A percentile compares a stretch with the other conserved stretches of the same genome.
phyloP scores from a whole-genome alignment of 2,113 vertebrate genomes.

The Speoplatyrhinus poulsoni region DNA sequence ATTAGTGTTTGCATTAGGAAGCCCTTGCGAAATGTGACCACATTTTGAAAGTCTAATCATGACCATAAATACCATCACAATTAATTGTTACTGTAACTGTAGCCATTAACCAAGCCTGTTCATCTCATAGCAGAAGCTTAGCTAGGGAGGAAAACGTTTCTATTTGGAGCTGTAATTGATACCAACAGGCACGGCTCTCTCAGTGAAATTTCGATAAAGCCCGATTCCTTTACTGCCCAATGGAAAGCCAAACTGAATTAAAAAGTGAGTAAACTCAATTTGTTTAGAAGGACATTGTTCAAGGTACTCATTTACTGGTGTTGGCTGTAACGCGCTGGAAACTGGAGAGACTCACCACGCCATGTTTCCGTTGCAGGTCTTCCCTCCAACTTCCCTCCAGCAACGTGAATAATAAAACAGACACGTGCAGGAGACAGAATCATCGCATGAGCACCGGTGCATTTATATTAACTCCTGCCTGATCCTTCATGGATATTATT shows the following conservation, averaged over 20 bases:
- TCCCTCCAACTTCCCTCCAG: constrained; percentile 40
- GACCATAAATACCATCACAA: constrained; percentile 10
- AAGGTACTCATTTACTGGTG: constrained; percentile 52
- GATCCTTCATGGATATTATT: constrained; percentile 62
- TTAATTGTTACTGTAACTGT: constrained; percentile 33
- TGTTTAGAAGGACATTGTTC: constrained; percentile 51
- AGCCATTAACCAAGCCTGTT: constrained; percentile 18
- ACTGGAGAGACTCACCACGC: constrained; percentile 13
- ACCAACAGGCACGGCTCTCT: neutral
- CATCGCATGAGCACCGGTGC: constrained; percentile 35
- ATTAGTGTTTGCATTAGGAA: constrained; percentile 47
- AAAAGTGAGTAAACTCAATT: constrained; percentile 53
- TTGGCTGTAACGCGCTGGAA: constrained; percentile 19
- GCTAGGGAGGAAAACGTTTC: constrained; percentile 4
- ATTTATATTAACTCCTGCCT: constrained; percentile 50
- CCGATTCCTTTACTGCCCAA: constrained; percentile 23
- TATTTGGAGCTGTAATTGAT: constrained; percentile 8
- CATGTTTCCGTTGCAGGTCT: constrained; percentile 26
- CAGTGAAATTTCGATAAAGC: neutral
- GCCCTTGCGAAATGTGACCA: neutral
- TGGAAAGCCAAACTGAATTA: constrained; percentile 45
- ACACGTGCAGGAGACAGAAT: constrained; percentile 29
- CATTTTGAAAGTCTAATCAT: too few species aligned
- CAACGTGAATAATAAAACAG: constrained; percentile 55
- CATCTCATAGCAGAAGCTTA: constrained; percentile 12